Base-by-base conservation (phyloP, 1,140 invertebrate genomes). In the Cepaea nemoralis region DNA sequence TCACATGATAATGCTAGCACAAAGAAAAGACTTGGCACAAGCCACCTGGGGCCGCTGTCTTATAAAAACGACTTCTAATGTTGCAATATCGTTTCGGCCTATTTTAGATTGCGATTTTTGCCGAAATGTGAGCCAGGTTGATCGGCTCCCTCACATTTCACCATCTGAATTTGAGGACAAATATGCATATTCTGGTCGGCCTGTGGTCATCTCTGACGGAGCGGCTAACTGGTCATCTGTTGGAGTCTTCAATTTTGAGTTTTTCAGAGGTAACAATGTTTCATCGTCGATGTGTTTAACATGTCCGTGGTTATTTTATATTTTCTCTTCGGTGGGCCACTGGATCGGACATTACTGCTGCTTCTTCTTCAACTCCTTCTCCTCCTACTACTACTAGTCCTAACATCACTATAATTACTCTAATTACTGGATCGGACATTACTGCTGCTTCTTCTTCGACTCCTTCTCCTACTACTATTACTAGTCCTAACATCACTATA, bases 181-280 rank as follows among this genome's bases (percentile, higher is more conserved):
- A 35, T 90, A 93, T 83, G 96, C 96, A 0, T 97, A 96, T 87
- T 93, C 93, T 31, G 95, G 94, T 0, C 93, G 93, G 27, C 97
- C 97, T 0, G 95, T 98, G 0, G 94, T 99, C 22, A 93, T 98
- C 19, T 94, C 93, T 19, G 96, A 97, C 89, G 97, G 94, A 0
- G 95, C 94, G 12, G 87, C 84, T 45, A 94, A 95, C 85, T 98
- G 97, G 97, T 94, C 94, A 40, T 96, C 96, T 5, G 89, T 93
- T 63, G 86, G 93, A 50, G 92, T 93, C 31, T 96, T 97, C 87
- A 94, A 93, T 83, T 97, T 95, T 88, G 90, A 94, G 67, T 97
- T 96, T 90, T 96, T 98, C 88, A 95, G 95, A 85, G 90, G 94
- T 77, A 39, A 77, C 6, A n/a, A n/a, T n/a, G n/a, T 5, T 24